A percentile compares a stretch with the other conserved stretches of the same genome.
Conservation (phyloP, 1,140 invertebrate genomes). For the Galendromus occidentalis region DNA sequence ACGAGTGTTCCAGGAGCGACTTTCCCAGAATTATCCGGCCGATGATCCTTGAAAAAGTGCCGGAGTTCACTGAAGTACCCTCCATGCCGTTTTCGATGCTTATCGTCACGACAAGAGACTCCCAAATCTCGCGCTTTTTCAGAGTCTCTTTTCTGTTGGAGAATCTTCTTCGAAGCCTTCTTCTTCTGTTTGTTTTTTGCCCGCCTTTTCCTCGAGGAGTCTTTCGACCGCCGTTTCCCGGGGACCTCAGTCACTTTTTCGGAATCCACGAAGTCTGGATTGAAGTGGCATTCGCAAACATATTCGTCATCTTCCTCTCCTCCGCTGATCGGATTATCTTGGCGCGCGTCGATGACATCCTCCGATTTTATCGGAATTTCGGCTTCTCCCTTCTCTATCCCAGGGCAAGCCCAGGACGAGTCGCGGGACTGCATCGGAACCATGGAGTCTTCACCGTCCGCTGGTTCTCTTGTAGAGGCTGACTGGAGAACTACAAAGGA, state of each 20-base stretch:
- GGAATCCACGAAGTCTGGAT: no score
- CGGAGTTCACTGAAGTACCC: background rate
- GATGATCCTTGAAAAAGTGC: background rate
- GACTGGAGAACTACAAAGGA: background rate
- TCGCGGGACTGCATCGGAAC: no score
- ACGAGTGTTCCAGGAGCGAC: background rate
- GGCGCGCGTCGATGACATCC: background rate
- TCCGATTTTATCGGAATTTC: background rate
- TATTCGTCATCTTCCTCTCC: background rate
- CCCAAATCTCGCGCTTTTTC: background rate
- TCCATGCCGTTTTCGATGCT: background rate
- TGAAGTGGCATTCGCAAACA: constrained; percentile 1
- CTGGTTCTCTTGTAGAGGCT: no score
- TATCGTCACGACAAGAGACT: background rate
- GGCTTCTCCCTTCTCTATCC: background rate
- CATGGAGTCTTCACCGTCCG: no score
- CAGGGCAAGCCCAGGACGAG: background rate
- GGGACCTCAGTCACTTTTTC: background rate
- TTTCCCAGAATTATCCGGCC: background rate
- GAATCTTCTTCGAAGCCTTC: background rate
- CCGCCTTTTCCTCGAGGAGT: background rate
- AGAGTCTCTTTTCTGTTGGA: background rate
- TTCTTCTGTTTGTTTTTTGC: background rate
- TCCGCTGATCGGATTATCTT: background rate
- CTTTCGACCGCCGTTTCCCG: background rate